Percentiles rank a stretch among this genome's conserved stretches.
Evolutionary conservation across 2,113 vertebrate genomes (phyloP).

Genomic region (Chauna torquata): DNA sequence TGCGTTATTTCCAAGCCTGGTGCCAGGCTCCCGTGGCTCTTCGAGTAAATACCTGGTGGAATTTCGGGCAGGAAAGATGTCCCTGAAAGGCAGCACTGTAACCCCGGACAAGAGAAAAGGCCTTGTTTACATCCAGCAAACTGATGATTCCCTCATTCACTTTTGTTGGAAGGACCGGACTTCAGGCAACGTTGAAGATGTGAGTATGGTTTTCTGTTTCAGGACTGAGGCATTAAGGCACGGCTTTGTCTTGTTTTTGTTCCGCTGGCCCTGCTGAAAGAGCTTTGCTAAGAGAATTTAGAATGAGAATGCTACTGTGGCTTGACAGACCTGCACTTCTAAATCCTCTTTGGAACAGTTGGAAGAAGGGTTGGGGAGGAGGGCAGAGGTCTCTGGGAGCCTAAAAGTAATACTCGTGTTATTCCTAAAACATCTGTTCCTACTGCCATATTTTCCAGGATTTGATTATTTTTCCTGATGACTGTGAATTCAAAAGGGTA

Average conservation of each 20-base stretch:
- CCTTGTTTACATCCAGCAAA: slow-evolving; percentile 96
- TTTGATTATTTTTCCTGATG: slow-evolving; percentile 95
- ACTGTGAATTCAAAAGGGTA: slow-evolving; percentile 97
- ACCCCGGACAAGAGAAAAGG: slow-evolving; percentile 97
- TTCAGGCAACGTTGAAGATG: slow-evolving; percentile 90
- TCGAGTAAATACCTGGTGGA: slow-evolving; percentile 96
- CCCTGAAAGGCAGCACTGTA: slow-evolving; percentile 92
- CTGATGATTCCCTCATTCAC: slow-evolving; percentile 96
- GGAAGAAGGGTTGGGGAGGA: background rate
- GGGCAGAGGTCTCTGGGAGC: background rate
- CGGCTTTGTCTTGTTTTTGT: background rate
- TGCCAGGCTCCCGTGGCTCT: slow-evolving; percentile 91
- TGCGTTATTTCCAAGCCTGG: slow-evolving; percentile 95
- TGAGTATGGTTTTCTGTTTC: slow-evolving; percentile 69
- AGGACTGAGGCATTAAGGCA: background rate
- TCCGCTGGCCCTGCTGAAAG: background rate
- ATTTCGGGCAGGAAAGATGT: slow-evolving; percentile 97
- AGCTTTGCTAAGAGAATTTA: background rate
- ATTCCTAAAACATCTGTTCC: background rate
- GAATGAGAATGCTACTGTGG: background rate
- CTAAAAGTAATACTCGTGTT: background rate
- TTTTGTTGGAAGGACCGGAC: slow-evolving; percentile 98
- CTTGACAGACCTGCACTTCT: background rate
- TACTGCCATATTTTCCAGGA: slow-evolving; percentile 74
- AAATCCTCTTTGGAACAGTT: background rate